Base-by-base conservation (phyloP, 2,888 invertebrate genomes). In the Hypomecis punctinalis region DNA sequence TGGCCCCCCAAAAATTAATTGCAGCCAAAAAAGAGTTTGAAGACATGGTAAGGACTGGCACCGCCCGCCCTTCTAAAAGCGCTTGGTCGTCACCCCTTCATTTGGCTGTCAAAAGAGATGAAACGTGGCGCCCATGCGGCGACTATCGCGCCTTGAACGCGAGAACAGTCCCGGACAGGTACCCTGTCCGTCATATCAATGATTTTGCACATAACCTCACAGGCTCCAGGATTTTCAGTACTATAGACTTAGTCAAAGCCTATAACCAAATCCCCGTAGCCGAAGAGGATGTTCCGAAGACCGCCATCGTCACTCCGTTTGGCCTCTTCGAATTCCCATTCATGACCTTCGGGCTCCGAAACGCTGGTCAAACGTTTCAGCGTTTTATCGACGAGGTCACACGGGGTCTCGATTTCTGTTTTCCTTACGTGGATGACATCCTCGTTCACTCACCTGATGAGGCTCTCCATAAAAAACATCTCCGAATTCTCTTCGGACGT, bases 211-310 rank as follows among this genome's bases (percentile, higher is more conserved):
- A 53, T 2, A 48, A 36, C 8, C 40, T 63, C 5, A 9, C 58
- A 0, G 63, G 63, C 9, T n/a, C 49, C 5, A 59, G 11, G 5
- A n/a, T 53, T 5, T 60, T 60, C 35, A 47, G 23, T n/a, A 55
- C 53, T 1, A 23, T 53, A 9, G 54, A 61, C 40, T 13, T 61
- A 5, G 61, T 61, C 0, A 72, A 73, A 58, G 83, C 83, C 0
- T 90, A 79, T 63, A 73, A 84, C 37, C 84, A 88, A 49, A 84
- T 91, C 8, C 82, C 83, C 0, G 74, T 85, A 1, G 43, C 61
- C 3, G 55, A 64, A 35, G 77, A 74, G 10, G 83, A 87, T 63
- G 74, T 86, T 0, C 66, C 49, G 0, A 83, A 83, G 62, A 83
- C 80, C 0, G 83, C 80, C 0, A 78, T 82, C 0, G 79, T 80